A percentile compares a stretch with the other conserved stretches of the same genome.
Conservation (phyloP, 2,113 vertebrate genomes). For the Mesitornis unicolor region DNA sequence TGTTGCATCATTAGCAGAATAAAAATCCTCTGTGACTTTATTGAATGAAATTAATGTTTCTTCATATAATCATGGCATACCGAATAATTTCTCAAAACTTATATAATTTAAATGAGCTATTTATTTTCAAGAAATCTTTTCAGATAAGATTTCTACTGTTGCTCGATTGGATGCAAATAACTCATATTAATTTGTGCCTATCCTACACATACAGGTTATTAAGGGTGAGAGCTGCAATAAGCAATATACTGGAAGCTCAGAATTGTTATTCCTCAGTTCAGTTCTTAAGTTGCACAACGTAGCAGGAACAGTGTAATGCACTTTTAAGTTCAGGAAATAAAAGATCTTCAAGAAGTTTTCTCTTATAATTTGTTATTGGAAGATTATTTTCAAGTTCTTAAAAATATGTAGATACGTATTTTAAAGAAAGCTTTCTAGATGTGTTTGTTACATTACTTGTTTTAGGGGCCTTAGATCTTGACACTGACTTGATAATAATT, state of each 20-base stretch:
- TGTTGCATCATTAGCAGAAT: background rate
- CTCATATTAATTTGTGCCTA: slow-evolving; percentile 29
- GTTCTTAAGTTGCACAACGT: background rate
- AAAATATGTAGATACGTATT: background rate
- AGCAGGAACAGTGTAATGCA: background rate
- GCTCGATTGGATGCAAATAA: slow-evolving; percentile 20
- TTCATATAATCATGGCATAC: background rate
- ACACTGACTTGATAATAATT: background rate
- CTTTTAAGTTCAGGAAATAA: background rate
- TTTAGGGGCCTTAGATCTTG: slow-evolving; percentile 1
- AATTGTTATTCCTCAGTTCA: background rate
- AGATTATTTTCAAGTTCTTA: slow-evolving; percentile 18
- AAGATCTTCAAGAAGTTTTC: background rate
- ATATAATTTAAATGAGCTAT: background rate
- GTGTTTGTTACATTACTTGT: background rate
- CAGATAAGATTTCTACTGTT: background rate
- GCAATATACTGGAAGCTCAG: background rate
- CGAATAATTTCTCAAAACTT: background rate
- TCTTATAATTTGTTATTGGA: background rate
- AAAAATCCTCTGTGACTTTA: background rate
- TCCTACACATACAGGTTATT: background rate
- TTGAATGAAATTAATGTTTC: background rate
- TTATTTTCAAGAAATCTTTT: slow-evolving; percentile 21
- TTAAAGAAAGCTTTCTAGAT: background rate
- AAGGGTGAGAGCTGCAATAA: background rate